phyloP scores from a whole-genome alignment of 2,797 vertebrate genomes.

The Antennarius maculatus region DNA sequence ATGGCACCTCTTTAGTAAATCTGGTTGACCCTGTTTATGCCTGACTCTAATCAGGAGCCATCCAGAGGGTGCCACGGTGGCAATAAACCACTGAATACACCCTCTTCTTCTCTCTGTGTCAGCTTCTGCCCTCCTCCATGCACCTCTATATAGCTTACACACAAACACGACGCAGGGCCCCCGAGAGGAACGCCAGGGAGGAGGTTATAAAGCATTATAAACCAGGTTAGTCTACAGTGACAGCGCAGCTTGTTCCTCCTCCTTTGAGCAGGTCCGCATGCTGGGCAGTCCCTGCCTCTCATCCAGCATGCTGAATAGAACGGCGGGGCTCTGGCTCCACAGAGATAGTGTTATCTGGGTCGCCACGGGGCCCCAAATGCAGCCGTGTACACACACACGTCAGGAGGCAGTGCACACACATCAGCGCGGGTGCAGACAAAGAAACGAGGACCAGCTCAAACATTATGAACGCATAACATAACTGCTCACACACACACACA shows the following conservation, averaged over 20 bases:
- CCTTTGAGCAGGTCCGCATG: conserved; percentile 79
- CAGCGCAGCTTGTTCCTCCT: conserved; percentile 76
- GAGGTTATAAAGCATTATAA: conserved; percentile 79
- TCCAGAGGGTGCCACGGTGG: conserved; percentile 73
- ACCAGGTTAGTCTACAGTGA: conserved; percentile 66
- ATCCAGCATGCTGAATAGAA: conserved; percentile 73
- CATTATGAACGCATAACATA: conserved; percentile 37
- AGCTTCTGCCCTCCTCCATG: conserved; percentile 31
- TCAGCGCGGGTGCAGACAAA: conserved; percentile 59
- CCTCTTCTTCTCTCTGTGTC: conserved; percentile 49
- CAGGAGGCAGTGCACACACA: conserved; percentile 63
- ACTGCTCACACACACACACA: conserved; percentile 33
- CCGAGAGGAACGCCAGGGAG: conserved; percentile 52
- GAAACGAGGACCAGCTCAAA: conserved; percentile 60
- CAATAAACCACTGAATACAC: conserved; percentile 69
- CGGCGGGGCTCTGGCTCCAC: conserved; percentile 78
- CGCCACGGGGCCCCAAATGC: conserved; percentile 67
- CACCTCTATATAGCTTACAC: conserved; percentile 17
- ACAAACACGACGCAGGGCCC: conserved; percentile 32
- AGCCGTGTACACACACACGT: conserved; percentile 71
- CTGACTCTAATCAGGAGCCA: conserved; percentile 81
- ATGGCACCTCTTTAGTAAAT: conserved; percentile 60
- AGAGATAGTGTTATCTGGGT: conserved; percentile 85
- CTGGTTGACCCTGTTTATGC: conserved; percentile 71
- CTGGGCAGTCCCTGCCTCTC: conserved; percentile 69